These are phyloP conservation scores for Diadophis punctatus DNA, from an alignment of 2,113 vertebrate species.

Conservation along the genomic window DNA sequence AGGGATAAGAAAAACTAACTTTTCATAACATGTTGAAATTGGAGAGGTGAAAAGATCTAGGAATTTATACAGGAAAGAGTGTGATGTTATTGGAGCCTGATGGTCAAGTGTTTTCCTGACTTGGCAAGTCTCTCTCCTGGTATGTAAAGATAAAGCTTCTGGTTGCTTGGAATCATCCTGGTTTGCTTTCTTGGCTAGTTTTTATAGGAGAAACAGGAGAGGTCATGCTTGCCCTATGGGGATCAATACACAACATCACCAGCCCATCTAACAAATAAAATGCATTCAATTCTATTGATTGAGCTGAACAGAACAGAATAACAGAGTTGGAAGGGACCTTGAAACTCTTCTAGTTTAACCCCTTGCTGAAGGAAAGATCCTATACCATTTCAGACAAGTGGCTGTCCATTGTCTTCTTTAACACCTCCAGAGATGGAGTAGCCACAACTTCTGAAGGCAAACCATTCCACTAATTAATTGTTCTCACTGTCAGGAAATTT, in stretches of 20 bases:
- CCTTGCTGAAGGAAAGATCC: not conserved
- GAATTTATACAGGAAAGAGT: not conserved
- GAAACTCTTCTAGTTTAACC: not conserved
- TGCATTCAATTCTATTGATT: not conserved
- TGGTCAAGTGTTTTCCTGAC: not conserved
- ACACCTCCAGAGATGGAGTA: not conserved
- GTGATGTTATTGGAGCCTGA: not conserved
- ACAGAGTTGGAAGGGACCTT: not conserved
- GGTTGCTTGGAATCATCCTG: not conserved
- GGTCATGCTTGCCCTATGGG: not conserved
- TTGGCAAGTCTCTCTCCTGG: not conserved
- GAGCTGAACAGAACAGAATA: not conserved
- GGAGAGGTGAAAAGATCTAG: not conserved
- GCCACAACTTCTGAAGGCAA: not conserved
- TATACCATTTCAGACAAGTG: not conserved
- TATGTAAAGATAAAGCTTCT: not conserved
- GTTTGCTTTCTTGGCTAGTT: not conserved
- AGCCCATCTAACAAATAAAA: not conserved
- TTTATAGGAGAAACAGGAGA: not conserved
- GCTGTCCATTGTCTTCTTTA: not conserved
- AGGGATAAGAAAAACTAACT: not conserved
- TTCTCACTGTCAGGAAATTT: not conserved
- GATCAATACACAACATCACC: not conserved
- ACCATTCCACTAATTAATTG: not conserved
- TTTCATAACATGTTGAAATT: not conserved